Percentiles rank a stretch among this genome's conserved stretches.
These are phyloP conservation scores for Aphidius colemani DNA, from an alignment of 2,888 invertebrate genomes.

Conservation along the genomic window DNA sequence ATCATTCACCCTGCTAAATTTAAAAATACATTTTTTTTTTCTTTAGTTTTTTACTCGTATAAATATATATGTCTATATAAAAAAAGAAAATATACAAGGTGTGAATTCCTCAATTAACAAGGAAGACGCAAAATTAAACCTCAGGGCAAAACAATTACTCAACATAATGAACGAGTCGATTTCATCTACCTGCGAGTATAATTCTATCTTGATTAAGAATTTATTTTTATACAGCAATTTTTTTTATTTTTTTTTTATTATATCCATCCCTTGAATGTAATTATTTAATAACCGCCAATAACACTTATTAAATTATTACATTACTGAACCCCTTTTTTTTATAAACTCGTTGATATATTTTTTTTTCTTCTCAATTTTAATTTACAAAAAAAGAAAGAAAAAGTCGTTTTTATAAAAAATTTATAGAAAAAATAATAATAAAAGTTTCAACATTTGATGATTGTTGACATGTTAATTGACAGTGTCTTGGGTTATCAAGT, in stretches of 20 bases:
- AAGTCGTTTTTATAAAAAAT: no score
- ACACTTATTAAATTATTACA: no score
- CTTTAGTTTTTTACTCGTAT: slow-evolving; percentile 2
- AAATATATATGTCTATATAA: background rate
- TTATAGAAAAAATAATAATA: no score
- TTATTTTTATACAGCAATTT: slow-evolving; percentile 7
- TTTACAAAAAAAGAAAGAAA: no score
- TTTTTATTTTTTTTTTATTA: slow-evolving; percentile 19
- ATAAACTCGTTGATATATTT: no score
- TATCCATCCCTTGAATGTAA: background rate
- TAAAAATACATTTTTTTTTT: background rate
- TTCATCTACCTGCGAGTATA: slow-evolving; percentile 28
- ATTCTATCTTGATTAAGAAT: slow-evolving; percentile 31
- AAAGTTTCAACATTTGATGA: slow-evolving; percentile 24
- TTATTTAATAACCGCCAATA: no score
- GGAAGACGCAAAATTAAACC: slow-evolving; percentile 11
- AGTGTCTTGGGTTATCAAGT: slow-evolving; percentile 24
- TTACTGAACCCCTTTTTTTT: no score
- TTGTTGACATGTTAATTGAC: slow-evolving; percentile 34
- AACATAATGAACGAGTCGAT: slow-evolving; percentile 24
- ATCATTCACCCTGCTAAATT: no score
- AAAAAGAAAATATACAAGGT: slow-evolving; percentile 10
- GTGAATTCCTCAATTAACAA: slow-evolving; percentile 30
- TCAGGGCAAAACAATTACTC: slow-evolving; percentile 23
- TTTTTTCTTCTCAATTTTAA: no score